phyloP scores from a whole-genome alignment of 2,797 vertebrate genomes.

The Bovichtus diacanthus region DNA sequence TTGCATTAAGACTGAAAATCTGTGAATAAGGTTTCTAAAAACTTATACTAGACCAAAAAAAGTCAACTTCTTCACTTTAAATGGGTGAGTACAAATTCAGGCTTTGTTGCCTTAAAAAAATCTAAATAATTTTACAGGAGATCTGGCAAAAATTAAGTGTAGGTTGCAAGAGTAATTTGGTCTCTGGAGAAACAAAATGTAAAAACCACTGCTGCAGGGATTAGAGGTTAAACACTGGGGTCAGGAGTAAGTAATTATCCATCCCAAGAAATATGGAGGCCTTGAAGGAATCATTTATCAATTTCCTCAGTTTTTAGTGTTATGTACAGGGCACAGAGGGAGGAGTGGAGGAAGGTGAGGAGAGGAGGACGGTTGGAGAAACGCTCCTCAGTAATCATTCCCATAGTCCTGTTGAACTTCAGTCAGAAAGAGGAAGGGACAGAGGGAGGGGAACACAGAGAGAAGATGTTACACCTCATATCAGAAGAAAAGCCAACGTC shows the following conservation, averaged over 20 bases:
- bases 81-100: neutral
- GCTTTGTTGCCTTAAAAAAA: neutral
- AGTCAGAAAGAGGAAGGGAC: constrained; percentile 66
- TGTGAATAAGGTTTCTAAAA: constrained; percentile 2
- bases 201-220: constrained; percentile 52
- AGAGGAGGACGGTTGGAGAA: constrained; percentile 65
- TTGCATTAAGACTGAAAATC: constrained; percentile 7
- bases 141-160: constrained; percentile 8
- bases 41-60: constrained; percentile 4
- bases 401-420: constrained; percentile 87
- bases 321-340: constrained; percentile 52
- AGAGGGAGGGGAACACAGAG: constrained; percentile 45
- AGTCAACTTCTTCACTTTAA: constrained; percentile 17
- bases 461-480: constrained; percentile 69
- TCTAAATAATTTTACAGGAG: neutral
- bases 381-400: constrained; percentile 88
- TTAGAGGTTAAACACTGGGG: constrained; percentile 47
- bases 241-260: constrained; percentile 48
- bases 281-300: constrained; percentile 47
- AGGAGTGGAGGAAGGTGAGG: constrained; percentile 42
- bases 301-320: constrained; percentile 52
- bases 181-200: constrained; percentile 23
- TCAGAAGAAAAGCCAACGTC: constrained; percentile 57
- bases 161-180: constrained; percentile 2
- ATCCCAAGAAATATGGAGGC: constrained; percentile 50